Evolutionary conservation across 2,797 vertebrate genomes (phyloP), one percentile per base, ranked within the genome.

Genomic region (Crypturellus tataupa): DNA sequence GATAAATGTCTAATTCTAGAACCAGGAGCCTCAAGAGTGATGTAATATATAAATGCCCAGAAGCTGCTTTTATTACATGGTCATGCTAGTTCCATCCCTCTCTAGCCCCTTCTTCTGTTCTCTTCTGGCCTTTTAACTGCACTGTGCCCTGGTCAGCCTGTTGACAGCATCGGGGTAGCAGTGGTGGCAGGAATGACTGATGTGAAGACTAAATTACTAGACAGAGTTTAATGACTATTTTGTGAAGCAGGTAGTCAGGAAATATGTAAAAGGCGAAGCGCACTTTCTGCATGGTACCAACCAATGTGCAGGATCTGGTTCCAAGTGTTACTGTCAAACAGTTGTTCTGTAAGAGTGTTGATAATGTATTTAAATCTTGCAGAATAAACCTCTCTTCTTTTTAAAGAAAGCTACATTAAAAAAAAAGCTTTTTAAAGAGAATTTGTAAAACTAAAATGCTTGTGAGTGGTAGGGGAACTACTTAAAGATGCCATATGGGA

Each of bases 181-280:
- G 53, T 71, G 82, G 53, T 82, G 69, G 81, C n/a, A 16, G 65
- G 72, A 58, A 0, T 94, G 94, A 92, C 62, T 89, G 85, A 87
- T 95, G 82, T 76, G 82, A 59, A 83, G n/a, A 23, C 55, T 81
- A 35, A 89, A 91, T 83, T 80, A 46, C 62, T 56, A 42, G 72
- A n/a, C 56, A 62, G 78, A 75, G 70, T 83, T 62, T 62, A 62
- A 77, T 39, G 72, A 78, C 85, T 85, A 40, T 89, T 95, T 92
- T 25, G 39, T 79, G 80, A 67, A 83, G 89, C 91, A 85, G 80
- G 93, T 72, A 87, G 44, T 71, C 72, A 21, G 23, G 62, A 91
- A 65, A 71, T 12, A 47, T 83, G 62, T 65, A 85, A 49, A 68
- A 56, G 62, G 69, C 85, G 40, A 77, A 78, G 29, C 53, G 75